These are phyloP conservation scores for Parazoanthus atlanticus DNA, from an alignment of 92 coral and sea anemone species.

Conservation along the genomic window DNA sequence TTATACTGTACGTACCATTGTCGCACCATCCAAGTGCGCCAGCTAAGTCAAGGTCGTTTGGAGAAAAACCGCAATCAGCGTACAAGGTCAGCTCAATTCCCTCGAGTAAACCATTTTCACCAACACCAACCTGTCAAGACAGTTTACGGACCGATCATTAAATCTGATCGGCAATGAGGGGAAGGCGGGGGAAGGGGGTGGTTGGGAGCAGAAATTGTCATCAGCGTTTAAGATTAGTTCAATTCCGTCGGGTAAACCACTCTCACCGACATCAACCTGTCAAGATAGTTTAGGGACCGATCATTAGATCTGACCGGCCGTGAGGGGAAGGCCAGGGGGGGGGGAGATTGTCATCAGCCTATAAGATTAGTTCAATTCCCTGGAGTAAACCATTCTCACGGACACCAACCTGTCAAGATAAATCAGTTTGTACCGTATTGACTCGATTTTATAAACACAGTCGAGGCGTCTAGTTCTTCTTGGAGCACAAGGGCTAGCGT, in stretches of 20 bases:
- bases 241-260: too few species aligned
- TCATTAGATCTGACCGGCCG: too few species aligned
- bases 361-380: slow-evolving; percentile 75
- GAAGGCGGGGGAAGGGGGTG: too few species aligned
- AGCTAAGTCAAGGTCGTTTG: slow-evolving; percentile 58
- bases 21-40: slow-evolving; percentile 59
- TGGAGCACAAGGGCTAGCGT: too few species aligned
- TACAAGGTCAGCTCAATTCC: slow-evolving; percentile 82
- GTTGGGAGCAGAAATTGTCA: too few species aligned
- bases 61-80: slow-evolving; percentile 72
- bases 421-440: not conserved
- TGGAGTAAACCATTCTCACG: slow-evolving; percentile 66
- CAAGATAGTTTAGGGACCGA: too few species aligned
- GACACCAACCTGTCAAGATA: slow-evolving; percentile 66
- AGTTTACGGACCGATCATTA: too few species aligned
- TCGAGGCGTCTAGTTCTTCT: too few species aligned
- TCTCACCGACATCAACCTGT: too few species aligned
- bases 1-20: slow-evolving; percentile 60
- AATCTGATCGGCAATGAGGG: too few species aligned
- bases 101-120: slow-evolving; percentile 68
- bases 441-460: not conserved
- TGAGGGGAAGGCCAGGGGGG: too few species aligned
- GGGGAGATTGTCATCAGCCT: slow-evolving; percentile 71
- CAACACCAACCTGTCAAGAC: slow-evolving; percentile 72
- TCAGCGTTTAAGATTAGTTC: too few species aligned